A percentile compares a stretch with the other conserved stretches of the same genome.
Evolutionary conservation across 1,140 invertebrate genomes (phyloP).

Genomic region (Muscidifurax raptorellus): DNA sequence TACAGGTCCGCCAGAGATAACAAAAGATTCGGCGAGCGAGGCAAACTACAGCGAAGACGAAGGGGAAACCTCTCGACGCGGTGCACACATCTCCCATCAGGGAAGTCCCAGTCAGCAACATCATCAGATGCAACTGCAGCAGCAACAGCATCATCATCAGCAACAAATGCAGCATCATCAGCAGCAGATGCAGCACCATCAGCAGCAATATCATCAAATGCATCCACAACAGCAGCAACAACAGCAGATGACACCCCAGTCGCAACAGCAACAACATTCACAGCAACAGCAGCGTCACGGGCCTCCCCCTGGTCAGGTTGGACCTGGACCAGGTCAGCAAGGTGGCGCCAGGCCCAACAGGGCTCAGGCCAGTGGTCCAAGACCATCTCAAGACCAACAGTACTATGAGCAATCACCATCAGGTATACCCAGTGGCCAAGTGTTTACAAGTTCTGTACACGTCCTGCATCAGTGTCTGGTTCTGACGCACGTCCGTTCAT

Average conservation of each 20-base stretch:
- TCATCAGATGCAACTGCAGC: conserved; percentile 23
- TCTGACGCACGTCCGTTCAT: conserved; percentile 31
- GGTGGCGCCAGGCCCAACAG: not conserved
- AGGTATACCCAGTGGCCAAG: conserved; percentile 31
- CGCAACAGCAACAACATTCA: conserved; percentile 24
- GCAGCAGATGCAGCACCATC: conserved; percentile 32
- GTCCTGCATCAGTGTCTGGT: conserved; percentile 15
- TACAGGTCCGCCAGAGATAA: conserved; percentile 88
- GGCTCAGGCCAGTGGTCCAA: not conserved
- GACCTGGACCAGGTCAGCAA: not conserved
- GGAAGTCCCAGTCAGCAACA: conserved; percentile 36
- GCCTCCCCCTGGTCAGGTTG: not conserved
- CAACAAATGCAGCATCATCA: conserved; percentile 53
- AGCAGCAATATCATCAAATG: not conserved
- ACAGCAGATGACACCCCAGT: not conserved
- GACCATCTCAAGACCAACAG: conserved; percentile 25
- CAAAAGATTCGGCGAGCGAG: conserved; percentile 85
- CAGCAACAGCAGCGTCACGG: conserved; percentile 46
- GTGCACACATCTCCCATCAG: conserved; percentile 12
- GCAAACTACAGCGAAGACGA: conserved; percentile 78
- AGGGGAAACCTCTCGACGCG: conserved; percentile 1
- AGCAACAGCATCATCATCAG: conserved; percentile 28
- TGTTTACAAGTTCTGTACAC: not conserved
- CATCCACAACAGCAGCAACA: conserved; percentile 1
- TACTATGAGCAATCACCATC: conserved; percentile 41